A percentile compares a stretch with the other conserved stretches of the same genome.
Evolutionary conservation across 1,140 invertebrate genomes (phyloP).

Genomic region (Adoxophyes honmai): DNA sequence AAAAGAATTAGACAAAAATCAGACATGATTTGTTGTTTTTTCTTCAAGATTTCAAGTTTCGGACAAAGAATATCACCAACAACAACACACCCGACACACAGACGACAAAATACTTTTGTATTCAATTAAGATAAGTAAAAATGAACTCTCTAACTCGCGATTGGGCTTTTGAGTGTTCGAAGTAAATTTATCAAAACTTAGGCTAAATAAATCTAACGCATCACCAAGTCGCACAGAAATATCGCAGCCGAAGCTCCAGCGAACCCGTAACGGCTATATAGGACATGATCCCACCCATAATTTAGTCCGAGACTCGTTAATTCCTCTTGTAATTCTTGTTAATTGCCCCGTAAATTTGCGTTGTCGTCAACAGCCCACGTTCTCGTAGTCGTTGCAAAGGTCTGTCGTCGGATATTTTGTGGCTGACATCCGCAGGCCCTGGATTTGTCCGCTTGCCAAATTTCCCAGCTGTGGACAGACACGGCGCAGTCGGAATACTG

Average conservation of each 20-base stretch:
- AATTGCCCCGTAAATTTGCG: constrained; percentile 35
- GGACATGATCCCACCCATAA: constrained; percentile 22
- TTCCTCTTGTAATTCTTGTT: constrained; percentile 40
- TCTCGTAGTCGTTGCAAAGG: constrained; percentile 24
- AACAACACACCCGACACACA: no score
- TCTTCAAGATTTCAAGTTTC: no score
- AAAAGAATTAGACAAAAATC: no score
- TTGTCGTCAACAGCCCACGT: constrained; percentile 26
- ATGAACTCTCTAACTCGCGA: no score
- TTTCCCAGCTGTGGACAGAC: constrained; percentile 58
- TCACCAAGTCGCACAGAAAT: constrained; percentile 5
- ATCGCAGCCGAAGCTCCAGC: background rate
- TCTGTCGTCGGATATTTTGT: constrained; percentile 22
- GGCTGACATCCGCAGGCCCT: constrained; percentile 24
- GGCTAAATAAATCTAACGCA: constrained; percentile 1
- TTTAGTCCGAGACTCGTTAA: constrained; percentile 28
- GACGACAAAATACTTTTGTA: no score
- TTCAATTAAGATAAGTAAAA: no score
- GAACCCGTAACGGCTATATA: constrained; percentile 6
- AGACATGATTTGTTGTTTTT: no score
- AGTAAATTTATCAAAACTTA: background rate
- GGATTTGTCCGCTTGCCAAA: constrained; percentile 60
- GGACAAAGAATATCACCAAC: no score
- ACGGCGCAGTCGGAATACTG: constrained; percentile 60
- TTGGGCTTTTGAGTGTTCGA: no score